Base-by-base conservation (phyloP, 2,888 invertebrate species). In the Aproaerema taeniolella region DNA sequence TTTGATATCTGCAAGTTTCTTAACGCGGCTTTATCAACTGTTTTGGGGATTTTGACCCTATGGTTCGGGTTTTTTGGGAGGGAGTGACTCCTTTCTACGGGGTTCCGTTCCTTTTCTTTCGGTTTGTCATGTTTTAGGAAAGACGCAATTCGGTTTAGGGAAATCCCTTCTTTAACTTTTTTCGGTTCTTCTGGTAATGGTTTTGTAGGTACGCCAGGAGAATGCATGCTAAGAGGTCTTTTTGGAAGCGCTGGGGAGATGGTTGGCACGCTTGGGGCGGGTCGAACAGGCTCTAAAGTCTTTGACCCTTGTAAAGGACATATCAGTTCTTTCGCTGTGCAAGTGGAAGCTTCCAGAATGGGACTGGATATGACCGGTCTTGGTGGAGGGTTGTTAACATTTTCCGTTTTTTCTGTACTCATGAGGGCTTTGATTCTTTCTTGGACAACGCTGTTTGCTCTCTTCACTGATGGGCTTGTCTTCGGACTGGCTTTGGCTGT, bases 331-430 rank as follows among this genome's bases (percentile, higher is more conserved):
- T 93, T 92, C 0, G 93, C 93, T 0, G 93, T 91, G 51, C 93
- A 93, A 0, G 95, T 95, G 0, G 95, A 95, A 2, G 92, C 90
- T 67, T 95, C 93, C 37, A 95, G 73, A 35, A 94, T 93, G 0
- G 95, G 95, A 46, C 92, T 92, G 5, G 95, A 94, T 50, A 95
- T 95, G 7, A 94, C 89, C 0, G 94, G 95, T 49, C 94, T 88
- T 0, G 91, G 88, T 0, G 93, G 90, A 0, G 93, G 91, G 46
- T 92, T 77, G 0, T 91, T 61, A 15, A 54, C 39, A 40, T 77
- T 79, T 41, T 88, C 88, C 1, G 65, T 53, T 50, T 79, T 87
- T n/a, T 86, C 82, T 2, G 78, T 54, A 15, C 53, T 70, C 37
- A 81, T 79, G 4, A 88, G 53, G 7, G 85, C 74, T 55, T 83